These are phyloP conservation scores for Chionodraco myersi DNA, from an alignment of 2,113 vertebrate genomes.

Conservation along the genomic window DNA sequence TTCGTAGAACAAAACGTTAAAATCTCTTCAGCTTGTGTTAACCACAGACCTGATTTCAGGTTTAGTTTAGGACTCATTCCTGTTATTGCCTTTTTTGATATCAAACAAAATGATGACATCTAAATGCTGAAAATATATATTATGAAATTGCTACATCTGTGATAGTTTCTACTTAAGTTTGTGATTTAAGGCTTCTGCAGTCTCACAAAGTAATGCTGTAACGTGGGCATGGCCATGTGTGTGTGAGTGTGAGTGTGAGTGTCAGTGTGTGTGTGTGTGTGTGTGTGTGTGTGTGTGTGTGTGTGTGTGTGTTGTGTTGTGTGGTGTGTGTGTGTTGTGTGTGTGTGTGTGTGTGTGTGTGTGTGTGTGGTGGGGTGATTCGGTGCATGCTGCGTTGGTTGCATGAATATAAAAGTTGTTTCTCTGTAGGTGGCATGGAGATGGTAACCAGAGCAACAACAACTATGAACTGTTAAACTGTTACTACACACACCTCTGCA, in stretches of 20 bases:
- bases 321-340: background rate
- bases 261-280: background rate
- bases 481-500: constrained; percentile 80
- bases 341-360: background rate
- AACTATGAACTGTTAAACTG: background rate
- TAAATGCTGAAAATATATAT: too few species aligned
- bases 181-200: background rate
- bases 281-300: constrained; percentile 1
- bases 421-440: constrained; percentile 37
- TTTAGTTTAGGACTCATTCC: too few species aligned
- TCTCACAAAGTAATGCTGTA: background rate
- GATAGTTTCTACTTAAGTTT: background rate
- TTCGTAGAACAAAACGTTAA: too few species aligned
- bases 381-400: constrained; percentile 31
- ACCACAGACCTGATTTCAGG: too few species aligned
- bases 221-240: constrained; percentile 6
- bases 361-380: constrained; percentile 15
- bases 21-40: too few species aligned
- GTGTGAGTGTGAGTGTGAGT: constrained; percentile 7
- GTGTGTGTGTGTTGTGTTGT: constrained; percentile 7
- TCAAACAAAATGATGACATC: too few species aligned
- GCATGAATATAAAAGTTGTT: constrained; percentile 31
- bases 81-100: too few species aligned
- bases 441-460: constrained; percentile 71
- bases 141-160: too few species aligned